These are phyloP conservation scores for Amphiprion clarkii DNA, from an alignment of 2,797 vertebrate species.

Conservation along the genomic window DNA sequence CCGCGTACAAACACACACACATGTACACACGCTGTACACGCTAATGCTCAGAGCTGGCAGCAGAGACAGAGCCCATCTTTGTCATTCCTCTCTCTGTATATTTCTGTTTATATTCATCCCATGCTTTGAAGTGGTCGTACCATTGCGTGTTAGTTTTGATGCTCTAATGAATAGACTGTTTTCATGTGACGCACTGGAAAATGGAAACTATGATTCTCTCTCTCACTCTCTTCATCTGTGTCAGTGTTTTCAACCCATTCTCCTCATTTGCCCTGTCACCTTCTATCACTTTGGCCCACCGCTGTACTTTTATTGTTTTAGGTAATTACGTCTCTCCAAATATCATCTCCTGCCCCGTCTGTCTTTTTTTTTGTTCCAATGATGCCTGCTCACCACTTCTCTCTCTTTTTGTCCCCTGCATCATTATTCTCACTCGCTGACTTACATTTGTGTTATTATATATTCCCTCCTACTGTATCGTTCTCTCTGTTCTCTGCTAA, in stretches of 20 bases:
- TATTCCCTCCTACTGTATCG: background rate
- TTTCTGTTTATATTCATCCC: conserved; percentile 72
- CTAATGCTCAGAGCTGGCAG: conserved; percentile 45
- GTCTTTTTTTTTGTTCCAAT: background rate
- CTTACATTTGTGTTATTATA: conserved; percentile 20
- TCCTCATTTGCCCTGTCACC: conserved; percentile 49
- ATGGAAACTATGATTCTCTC: conserved; percentile 73
- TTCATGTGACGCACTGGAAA: conserved; percentile 74
- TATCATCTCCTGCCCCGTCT: conserved; percentile 1
- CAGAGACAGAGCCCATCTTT: conserved; percentile 67
- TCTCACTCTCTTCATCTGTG: conserved; percentile 11
- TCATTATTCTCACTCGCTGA: conserved; percentile 12
- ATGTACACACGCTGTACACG: conserved; percentile 31
- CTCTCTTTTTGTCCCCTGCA: background rate
- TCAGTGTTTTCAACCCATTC: conserved; percentile 31
- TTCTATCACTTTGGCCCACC: conserved; percentile 33
- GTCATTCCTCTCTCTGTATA: conserved; percentile 55
- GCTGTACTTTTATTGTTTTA: conserved; percentile 21
- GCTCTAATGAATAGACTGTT: conserved; percentile 77
- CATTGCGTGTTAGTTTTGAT: conserved; percentile 72
- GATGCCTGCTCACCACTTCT: background rate
- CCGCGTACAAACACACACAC: conserved; percentile 33
- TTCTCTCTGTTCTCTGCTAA: conserved; percentile 10
- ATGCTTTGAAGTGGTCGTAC: conserved; percentile 75
- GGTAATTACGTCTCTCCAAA: conserved; percentile 24